Evolutionary conservation across 2,797 vertebrate species (phyloP).

Genomic region (Cryptoblepharus egeriae): DNA sequence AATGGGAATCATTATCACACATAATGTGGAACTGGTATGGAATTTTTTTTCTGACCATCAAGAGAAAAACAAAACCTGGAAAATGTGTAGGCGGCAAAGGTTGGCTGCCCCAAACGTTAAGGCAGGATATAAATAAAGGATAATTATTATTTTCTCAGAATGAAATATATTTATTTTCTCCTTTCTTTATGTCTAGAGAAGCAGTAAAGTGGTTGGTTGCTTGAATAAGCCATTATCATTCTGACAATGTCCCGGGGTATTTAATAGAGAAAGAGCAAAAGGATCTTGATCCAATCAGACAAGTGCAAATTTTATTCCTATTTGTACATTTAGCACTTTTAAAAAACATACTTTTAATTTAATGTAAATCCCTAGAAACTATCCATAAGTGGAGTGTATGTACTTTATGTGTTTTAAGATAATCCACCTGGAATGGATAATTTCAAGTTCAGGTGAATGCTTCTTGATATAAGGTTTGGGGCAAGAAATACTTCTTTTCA

Average conservation of each 20-base stretch:
- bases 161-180: constrained; percentile 7
- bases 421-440: neutral
- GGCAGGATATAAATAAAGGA: no score
- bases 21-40: neutral
- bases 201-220: neutral
- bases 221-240: accelerated
- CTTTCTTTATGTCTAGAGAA: neutral
- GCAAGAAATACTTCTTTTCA: neutral
- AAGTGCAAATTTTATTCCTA: neutral
- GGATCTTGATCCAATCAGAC: neutral
- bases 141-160: no score
- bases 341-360: neutral
- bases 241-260: neutral
- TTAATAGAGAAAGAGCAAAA: neutral
- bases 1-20: neutral
- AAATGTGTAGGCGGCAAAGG: neutral
- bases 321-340: neutral
- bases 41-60: accelerated
- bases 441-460: neutral
- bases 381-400: neutral
- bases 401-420: neutral
- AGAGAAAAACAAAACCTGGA: neutral
- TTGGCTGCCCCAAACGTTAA: neutral
- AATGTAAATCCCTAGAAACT: neutral
- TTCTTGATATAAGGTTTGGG: neutral